These are phyloP conservation scores for Haemorhous mexicanus DNA, from an alignment of 2,113 vertebrate genomes.

Conservation along the genomic window DNA sequence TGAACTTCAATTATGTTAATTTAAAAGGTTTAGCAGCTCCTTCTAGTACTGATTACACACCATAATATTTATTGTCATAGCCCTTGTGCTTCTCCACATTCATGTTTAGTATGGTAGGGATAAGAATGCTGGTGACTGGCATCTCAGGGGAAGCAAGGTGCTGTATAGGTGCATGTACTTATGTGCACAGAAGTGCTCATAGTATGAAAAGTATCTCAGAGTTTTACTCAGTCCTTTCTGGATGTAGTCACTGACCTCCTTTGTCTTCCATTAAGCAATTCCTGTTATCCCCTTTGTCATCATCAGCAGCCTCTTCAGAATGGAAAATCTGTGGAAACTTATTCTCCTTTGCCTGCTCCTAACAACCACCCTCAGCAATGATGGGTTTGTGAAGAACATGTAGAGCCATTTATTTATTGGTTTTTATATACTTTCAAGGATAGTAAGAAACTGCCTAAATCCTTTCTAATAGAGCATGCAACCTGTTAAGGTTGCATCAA, in stretches of 20 bases:
- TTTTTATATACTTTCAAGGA: background rate
- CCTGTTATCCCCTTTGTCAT: background rate
- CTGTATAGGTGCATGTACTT: background rate
- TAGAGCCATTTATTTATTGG: background rate
- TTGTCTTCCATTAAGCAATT: background rate
- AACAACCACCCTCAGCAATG: background rate
- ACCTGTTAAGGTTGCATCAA: background rate
- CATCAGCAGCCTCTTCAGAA: background rate
- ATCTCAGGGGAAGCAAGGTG: background rate
- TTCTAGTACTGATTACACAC: background rate
- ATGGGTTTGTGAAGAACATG: background rate
- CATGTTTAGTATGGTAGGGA: background rate
- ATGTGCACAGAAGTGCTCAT: background rate
- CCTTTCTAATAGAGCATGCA: background rate
- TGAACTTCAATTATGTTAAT: background rate
- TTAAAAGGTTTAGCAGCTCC: background rate
- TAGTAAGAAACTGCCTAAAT: background rate
- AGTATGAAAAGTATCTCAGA: background rate
- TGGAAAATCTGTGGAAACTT: background rate
- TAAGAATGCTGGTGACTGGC: background rate
- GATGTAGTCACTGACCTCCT: background rate
- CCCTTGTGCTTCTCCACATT: background rate
- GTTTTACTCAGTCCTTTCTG: background rate
- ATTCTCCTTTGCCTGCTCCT: background rate
- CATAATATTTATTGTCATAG: background rate